Evolutionary conservation across 2,888 invertebrate genomes (phyloP), one percentile per base, ranked within the genome.

Genomic region (Pherbina coryleti): DNA sequence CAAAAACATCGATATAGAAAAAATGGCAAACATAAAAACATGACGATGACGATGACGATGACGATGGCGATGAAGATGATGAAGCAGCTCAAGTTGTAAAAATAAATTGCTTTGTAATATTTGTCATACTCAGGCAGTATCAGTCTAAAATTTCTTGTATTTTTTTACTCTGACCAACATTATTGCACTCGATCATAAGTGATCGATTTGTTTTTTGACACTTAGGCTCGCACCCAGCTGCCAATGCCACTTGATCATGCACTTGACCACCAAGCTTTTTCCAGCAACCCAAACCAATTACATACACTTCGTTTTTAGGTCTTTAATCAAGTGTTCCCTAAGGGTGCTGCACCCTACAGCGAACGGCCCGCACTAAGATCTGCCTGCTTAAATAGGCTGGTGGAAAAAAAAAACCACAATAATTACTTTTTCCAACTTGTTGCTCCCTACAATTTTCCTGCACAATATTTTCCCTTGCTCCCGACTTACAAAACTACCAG

Each of bases 181-280:
- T 8, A 51, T 31, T 22, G 17, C 34, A 51, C 64, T 74, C 74
- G 74, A 74, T 74, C 74, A 74, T 74, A 53, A 64, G 28, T 74
- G 74, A 74, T 74, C 74, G 74, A 74, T 74, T 53, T 74, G 53
- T 66, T 74, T 74, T 74, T 49, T 64, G 74, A 66, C 74, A 74
- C 74, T 74, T 66, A 8, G 51, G 66, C 64, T 31, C 11, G 53
- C 31, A 28, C 49, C 28, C 74, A 49, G 62, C 17, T 25, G 74
- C 31, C 66, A 53, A 14, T 22, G 57, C 25, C 44, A 44, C 44
- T 14, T 60, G 11, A 28, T 60, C 57, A 28, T 51, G 64, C 2
- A 17, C 51, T 17, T 49, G 74, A 28, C 74, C 74, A 74, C 66
- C 53, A 49, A 22, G 19, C 14, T 34, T 19, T 62, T 51, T 28